A percentile compares a stretch with the other conserved stretches of the same genome.
These are phyloP conservation scores for Lampris incognitus DNA, from an alignment of 2,113 vertebrate species.

Conservation along the genomic window DNA sequence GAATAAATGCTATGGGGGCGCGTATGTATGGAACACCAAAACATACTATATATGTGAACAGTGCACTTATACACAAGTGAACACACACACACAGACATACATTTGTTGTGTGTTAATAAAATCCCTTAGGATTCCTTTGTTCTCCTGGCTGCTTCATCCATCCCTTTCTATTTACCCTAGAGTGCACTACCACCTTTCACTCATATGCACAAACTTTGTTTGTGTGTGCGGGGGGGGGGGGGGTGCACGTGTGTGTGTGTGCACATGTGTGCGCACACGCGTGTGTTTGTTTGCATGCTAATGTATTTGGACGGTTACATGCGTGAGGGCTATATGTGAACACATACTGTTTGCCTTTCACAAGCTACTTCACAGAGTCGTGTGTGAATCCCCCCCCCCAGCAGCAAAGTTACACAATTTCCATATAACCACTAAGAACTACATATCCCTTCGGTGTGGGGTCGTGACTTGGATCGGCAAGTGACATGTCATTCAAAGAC, in stretches of 20 bases:
- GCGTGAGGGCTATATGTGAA: constrained; percentile 4
- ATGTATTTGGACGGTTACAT: constrained; percentile 46
- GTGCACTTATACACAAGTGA: neutral
- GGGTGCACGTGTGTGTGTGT: neutral
- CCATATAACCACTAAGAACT: constrained; percentile 11
- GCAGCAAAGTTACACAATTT: constrained; percentile 49
- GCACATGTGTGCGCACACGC: neutral
- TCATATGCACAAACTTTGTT: constrained; percentile 31
- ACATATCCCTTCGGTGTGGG: constrained; percentile 43
- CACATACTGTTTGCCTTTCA: constrained; percentile 36
- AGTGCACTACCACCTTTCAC: constrained; percentile 39
- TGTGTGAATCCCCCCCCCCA: constrained; percentile 15
- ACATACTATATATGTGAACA: neutral
- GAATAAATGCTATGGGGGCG: constrained; percentile 30
- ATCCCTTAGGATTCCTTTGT: constrained; percentile 67
- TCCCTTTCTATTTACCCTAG: constrained; percentile 51
- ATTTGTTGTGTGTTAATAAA: constrained; percentile 72
- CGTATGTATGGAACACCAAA: constrained; percentile 1
- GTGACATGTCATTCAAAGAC: constrained; percentile 31
- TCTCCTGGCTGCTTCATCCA: constrained; percentile 60
- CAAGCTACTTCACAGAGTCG: constrained; percentile 29
- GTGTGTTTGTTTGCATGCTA: neutral
- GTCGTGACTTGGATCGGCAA: neutral
- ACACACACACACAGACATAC: constrained; percentile 41
- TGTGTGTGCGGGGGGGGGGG: constrained; percentile 16